phyloP scores from a whole-genome alignment of 37 sponge, comb jelly and placozoan genomes.

The Chondrosia reniformis region DNA sequence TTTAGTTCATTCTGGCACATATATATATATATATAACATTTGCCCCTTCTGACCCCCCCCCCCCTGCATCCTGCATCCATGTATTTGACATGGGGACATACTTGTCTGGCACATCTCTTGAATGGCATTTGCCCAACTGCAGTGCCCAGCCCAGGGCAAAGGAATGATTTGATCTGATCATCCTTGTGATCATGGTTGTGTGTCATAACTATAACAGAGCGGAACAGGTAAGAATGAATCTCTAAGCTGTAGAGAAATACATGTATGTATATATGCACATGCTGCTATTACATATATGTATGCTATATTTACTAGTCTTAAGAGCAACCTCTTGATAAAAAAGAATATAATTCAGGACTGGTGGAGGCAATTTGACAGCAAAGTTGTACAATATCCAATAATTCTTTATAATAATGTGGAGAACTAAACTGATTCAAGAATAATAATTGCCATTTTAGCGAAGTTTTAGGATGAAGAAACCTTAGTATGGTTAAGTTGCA shows the following conservation, averaged over 20 bases:
- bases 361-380: too few relatives aligned
- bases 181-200: slow-evolving; percentile 26
- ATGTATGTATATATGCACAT: background rate
- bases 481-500: too few relatives aligned
- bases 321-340: too few relatives aligned
- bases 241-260: background rate
- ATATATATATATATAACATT: background rate
- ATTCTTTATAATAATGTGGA: too few relatives aligned
- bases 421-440: too few relatives aligned
- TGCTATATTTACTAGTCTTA: too few relatives aligned
- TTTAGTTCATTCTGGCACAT: too few relatives aligned
- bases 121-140: slow-evolving; percentile 78
- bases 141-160: slow-evolving; percentile 81
- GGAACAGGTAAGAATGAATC: background rate
- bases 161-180: slow-evolving; percentile 40
- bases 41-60: too few relatives aligned
- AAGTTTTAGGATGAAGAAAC: too few relatives aligned
- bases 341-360: too few relatives aligned
- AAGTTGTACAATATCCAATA: too few relatives aligned
- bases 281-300: background rate
- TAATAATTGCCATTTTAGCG: too few relatives aligned
- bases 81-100: background rate
- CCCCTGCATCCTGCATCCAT: background rate
- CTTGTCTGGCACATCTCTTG: slow-evolving; percentile 60
- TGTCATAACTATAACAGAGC: slow-evolving; percentile 26